A percentile compares a stretch with the other conserved stretches of the same genome.
Conservation (phyloP, 2,113 vertebrate genomes). For the Notothenia coriiceps region DNA sequence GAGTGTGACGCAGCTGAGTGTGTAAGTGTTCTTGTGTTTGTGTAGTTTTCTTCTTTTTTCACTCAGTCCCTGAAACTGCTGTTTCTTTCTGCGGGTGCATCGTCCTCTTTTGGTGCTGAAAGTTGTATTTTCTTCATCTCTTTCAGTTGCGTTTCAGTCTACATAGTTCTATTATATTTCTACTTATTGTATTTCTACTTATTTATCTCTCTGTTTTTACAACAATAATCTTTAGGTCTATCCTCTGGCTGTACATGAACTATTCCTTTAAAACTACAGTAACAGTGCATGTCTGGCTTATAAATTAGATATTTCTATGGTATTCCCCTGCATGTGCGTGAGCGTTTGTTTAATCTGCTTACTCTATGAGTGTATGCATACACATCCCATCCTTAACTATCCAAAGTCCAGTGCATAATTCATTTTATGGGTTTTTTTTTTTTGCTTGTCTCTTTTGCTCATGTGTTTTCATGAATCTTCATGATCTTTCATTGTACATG, state of each 20-base stretch:
- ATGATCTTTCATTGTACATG: slow-evolving; percentile 55
- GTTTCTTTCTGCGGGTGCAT: slow-evolving; percentile 25
- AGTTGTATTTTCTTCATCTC: neutral
- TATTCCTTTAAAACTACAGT: slow-evolving; percentile 66
- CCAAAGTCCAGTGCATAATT: slow-evolving; percentile 69
- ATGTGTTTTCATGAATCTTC: slow-evolving; percentile 10
- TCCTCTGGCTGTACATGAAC: slow-evolving; percentile 52
- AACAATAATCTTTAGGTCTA: slow-evolving; percentile 20
- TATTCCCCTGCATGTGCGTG: slow-evolving; percentile 50
- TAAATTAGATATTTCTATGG: slow-evolving; percentile 23
- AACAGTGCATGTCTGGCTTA: slow-evolving; percentile 81
- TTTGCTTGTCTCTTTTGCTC: slow-evolving; percentile 43
- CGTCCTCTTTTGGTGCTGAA: slow-evolving; percentile 27
- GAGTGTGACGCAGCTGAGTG: slow-evolving; percentile 55
- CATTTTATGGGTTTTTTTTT: slow-evolving; percentile 10
- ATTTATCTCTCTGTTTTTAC: slow-evolving; percentile 19
- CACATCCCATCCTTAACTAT: slow-evolving; percentile 37
- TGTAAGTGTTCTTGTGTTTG: slow-evolving; percentile 50
- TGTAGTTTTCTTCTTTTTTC: slow-evolving; percentile 22
- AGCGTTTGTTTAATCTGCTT: slow-evolving; percentile 43
- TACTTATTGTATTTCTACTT: slow-evolving; percentile 28
- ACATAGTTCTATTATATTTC: slow-evolving; percentile 20
- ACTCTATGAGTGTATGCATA: slow-evolving; percentile 39
- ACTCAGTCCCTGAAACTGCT: slow-evolving; percentile 57
- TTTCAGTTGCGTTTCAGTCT: slow-evolving; percentile 45